A percentile compares a stretch with the other conserved stretches of the same genome.
Conservation (phyloP, 2,888 invertebrate genomes). For the Euclidia mi region DNA sequence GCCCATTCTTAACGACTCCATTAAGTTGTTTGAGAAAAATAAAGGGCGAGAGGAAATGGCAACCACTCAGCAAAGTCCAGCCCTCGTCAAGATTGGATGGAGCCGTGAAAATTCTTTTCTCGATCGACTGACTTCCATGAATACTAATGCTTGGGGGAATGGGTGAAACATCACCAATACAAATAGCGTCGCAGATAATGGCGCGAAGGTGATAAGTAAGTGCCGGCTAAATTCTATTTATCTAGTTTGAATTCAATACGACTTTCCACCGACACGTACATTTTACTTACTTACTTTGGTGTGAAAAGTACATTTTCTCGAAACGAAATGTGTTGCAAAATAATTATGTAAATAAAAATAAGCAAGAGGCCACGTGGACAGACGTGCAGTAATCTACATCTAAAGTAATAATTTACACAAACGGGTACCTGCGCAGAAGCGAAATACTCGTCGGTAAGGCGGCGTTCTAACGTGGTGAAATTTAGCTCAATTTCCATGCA, state of each 20-base stretch:
- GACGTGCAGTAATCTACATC: slow-evolving; percentile 48
- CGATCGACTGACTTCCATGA: slow-evolving; percentile 88
- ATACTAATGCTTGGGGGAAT: slow-evolving; percentile 83
- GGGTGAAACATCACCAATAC: slow-evolving; percentile 73
- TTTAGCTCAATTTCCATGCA: slow-evolving; percentile 79
- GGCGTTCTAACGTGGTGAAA: slow-evolving; percentile 71
- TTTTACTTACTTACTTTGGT: slow-evolving; percentile 3
- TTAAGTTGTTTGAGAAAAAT: slow-evolving; percentile 86
- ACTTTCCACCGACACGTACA: slow-evolving; percentile 5
- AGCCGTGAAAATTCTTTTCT: slow-evolving; percentile 86
- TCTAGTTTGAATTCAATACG: slow-evolving; percentile 19
- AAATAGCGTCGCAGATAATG: slow-evolving; percentile 76
- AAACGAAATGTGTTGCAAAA: slow-evolving; percentile 30
- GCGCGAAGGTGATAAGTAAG: slow-evolving; percentile 64
- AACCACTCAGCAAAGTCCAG: slow-evolving; percentile 81
- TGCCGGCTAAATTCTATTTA: slow-evolving; percentile 44
- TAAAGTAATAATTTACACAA: slow-evolving; percentile 72
- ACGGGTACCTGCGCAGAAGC: slow-evolving; percentile 61
- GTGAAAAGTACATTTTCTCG: slow-evolving; percentile 34
- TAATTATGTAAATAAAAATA: slow-evolving; percentile 45
- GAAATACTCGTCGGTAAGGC: slow-evolving; percentile 64
- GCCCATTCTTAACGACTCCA: slow-evolving; percentile 84
- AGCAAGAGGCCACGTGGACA: slow-evolving; percentile 37
- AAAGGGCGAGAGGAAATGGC: slow-evolving; percentile 83
- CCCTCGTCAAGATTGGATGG: slow-evolving; percentile 81